Base-by-base conservation (phyloP, 37 sponge, comb jelly and placozoan genomes). In the Chondrosia reniformis region DNA sequence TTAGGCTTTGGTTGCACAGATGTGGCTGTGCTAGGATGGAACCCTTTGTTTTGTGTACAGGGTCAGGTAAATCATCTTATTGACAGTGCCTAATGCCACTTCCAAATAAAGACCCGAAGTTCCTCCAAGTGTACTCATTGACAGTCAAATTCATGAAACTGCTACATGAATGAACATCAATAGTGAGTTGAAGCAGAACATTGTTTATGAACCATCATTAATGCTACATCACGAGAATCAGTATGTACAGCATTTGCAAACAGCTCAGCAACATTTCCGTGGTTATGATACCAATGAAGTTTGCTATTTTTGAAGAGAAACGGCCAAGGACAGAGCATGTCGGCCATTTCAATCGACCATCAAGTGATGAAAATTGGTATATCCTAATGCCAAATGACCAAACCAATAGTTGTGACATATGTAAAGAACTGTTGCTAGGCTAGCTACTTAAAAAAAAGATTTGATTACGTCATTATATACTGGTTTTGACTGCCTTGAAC, bases 31-130 rank as follows among this genome's bases (percentile, higher is more conserved):
- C 44, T 66, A 32, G 80, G 80, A 17, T 85, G 33, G 31, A 85
- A 59, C 65, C 85, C 85, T 37, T 75, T 80, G 22, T 85, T 85
- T 40, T 9, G 76, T 37, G 74, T 77, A 33, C 79, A 85, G 57
- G 85, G 85, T 8, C 80, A 85, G 39, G 69, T 85, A 1, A 80
- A 72, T 63, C 85, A 85, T 33, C 52, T 42, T 46, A 49, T 72
- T 71, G 85, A 80, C 32, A 40, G n/a, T n/a, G 62, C 10, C 24
- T 85, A 30, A 45, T 75, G 38, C 85, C 85, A 31, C 74, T 64
- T 38, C 52, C 85, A 72, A 38, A 36, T 66, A 75, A 85, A 65
- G 9, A 15, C 22, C 76, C 73, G 5, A 71, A 71, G 58, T 85
- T 85, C 63, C 52, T 45, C 45, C 74, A 73, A 73, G 46, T 73